A percentile compares a stretch with the other conserved stretches of the same genome.
Evolutionary conservation across 2,113 vertebrate genomes (phyloP).

Genomic region (Dipodomys ordii): DNA sequence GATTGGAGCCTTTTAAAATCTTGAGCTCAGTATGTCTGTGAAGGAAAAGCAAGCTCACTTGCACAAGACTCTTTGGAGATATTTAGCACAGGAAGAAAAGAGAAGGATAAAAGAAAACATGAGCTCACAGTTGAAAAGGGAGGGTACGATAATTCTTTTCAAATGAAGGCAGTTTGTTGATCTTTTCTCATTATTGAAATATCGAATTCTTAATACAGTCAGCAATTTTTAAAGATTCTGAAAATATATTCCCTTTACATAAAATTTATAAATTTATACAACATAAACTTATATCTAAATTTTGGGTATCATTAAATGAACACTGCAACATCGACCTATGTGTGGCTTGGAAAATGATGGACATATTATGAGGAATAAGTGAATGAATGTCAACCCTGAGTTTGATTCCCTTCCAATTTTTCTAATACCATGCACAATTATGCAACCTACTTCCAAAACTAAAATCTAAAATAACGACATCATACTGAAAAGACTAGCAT

Average conservation of each 20-base stretch:
- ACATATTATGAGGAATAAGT: neutral
- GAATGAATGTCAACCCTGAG: constrained; percentile 46
- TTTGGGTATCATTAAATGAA: neutral
- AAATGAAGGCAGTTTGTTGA: constrained; percentile 3
- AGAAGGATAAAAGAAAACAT: neutral
- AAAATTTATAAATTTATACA: neutral
- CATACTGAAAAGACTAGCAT: constrained; percentile 64
- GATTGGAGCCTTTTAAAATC: neutral
- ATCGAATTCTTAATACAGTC: neutral
- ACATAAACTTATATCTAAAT: neutral
- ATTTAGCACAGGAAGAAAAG: neutral
- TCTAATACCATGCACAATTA: constrained; percentile 30
- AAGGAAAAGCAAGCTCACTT: neutral
- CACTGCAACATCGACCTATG: neutral
- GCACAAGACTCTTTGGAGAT: neutral
- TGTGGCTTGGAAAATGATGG: neutral
- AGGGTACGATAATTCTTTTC: neutral
- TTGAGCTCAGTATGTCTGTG: neutral
- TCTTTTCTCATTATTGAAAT: neutral
- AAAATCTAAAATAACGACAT: constrained; percentile 61
- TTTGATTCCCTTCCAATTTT: constrained; percentile 48
- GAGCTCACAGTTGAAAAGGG: neutral
- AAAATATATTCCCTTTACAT: constrained; percentile 39
- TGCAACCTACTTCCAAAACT: constrained; percentile 64
- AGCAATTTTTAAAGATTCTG: neutral